Base-by-base conservation (phyloP, 1,140 invertebrate species). In the Trichoplusia ni region DNA sequence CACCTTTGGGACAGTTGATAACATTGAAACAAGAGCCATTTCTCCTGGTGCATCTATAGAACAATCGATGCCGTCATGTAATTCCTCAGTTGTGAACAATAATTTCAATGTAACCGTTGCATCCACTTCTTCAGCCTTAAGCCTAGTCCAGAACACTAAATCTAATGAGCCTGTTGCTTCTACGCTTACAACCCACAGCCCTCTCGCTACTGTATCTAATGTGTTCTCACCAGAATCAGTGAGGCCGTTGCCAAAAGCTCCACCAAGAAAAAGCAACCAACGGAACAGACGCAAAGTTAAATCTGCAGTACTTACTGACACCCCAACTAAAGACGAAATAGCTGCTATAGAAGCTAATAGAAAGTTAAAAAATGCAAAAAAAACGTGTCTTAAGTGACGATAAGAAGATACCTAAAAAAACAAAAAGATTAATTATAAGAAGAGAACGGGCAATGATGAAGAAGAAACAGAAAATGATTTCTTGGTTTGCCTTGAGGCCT, bases 241-340 rank as follows among this genome's bases (percentile, higher is more conserved):
- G 53, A 62, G 67, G 21, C 67, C 70, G 0, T 68, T 72, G 38
- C 69, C 65, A 40, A 71, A 69, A 37, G 71, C 71, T 65, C 51
- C 58, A 35, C 69, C 64, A 49, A 65, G 66, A 51, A 70, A 67
- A 72, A 31, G 23, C 14, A 64, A 44, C 23, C 64, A 69, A 67
- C 46, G 58, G 58, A 73, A 73, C 47, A 51, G 65, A 71, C 69
- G 72, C 31, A 75, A 71, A 46, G 31, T 64, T 2, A 75, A 69
- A 67, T 69, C 69, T 14, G 66, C 69, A 49, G 37, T 75, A 4
- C 47, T 69, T 29, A 67, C 67, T 7, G 67, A 70, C 59, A 64
- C 69, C 35, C 66, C 72, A 21, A 56, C 33, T 40, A 71, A 75
- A 16, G 46, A 75, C 67, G 72, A 61, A 62, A 25, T 62, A 47